Conservation (phyloP, 2,113 vertebrate species). For the Leiothrix lutea region DNA sequence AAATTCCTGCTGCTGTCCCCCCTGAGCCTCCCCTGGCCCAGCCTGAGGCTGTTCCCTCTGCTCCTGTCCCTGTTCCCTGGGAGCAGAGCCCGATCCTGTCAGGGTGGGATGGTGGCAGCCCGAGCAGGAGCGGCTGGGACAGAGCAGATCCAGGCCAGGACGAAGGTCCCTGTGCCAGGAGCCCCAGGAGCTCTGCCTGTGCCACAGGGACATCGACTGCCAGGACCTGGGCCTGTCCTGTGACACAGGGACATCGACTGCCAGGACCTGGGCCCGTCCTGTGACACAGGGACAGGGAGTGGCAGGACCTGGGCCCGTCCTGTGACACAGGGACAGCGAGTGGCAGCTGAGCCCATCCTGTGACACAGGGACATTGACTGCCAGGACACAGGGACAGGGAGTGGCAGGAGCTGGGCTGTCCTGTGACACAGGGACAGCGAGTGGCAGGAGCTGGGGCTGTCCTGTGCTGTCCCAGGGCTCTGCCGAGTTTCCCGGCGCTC, state of each 20-base stretch:
- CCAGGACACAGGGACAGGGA: no score
- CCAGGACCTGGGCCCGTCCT: background rate
- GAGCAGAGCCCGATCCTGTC: background rate
- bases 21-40: background rate
- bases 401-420: no score
- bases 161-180: background rate
- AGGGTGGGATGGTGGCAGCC: background rate
- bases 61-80: background rate
- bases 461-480: background rate
- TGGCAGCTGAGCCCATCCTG: background rate
- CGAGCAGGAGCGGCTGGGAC: background rate
- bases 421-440: background rate
- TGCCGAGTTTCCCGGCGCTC: rapidly evolving
- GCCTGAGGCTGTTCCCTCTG: background rate
- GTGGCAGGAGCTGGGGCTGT: background rate
- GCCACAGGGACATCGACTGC: background rate
- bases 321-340: background rate
- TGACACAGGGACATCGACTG: background rate
- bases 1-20: rapidly evolving
- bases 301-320: no score
- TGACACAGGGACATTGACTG: background rate
- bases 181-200: background rate
- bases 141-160: rapidly evolving
- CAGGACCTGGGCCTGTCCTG: background rate
- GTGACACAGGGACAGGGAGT: background rate